Evolutionary conservation across 1,140 invertebrate genomes (phyloP).

Genomic region (Atta cephalotes): DNA sequence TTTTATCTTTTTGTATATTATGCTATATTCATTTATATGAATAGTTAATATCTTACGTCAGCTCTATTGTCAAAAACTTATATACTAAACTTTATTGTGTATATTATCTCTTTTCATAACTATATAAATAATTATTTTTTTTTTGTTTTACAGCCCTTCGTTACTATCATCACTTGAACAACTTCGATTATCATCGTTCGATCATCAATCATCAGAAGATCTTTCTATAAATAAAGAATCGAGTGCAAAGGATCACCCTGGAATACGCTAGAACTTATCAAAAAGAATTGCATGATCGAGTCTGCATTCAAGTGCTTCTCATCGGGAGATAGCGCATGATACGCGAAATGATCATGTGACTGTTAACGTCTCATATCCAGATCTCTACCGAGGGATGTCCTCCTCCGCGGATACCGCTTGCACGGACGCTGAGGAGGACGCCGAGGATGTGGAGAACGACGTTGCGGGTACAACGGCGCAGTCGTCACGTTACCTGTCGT

Average conservation of each 20-base stretch:
- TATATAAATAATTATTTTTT: background rate
- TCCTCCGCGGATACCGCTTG: slow-evolving; percentile 77
- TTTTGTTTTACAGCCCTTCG: slow-evolving; percentile 7
- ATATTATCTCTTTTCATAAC: background rate
- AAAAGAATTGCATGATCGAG: slow-evolving; percentile 34
- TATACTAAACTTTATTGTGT: background rate
- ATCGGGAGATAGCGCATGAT: background rate
- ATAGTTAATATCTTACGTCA: background rate
- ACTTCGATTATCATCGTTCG: background rate
- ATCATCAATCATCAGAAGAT: background rate
- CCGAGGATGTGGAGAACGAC: slow-evolving; percentile 85
- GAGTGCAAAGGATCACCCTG: background rate
- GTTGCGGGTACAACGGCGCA: slow-evolving; percentile 70
- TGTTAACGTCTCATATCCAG: slow-evolving; percentile 42
- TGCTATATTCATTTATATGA: background rate
- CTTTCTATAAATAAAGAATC: background rate
- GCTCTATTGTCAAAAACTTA: background rate
- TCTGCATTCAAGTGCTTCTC: background rate
- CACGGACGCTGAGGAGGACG: slow-evolving; percentile 82
- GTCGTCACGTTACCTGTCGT: slow-evolving; percentile 70
- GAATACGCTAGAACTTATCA: background rate
- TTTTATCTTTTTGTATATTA: background rate
- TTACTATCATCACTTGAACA: background rate
- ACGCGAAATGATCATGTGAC: slow-evolving; percentile 71
- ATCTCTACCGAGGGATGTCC: slow-evolving; percentile 77